Base-by-base conservation (phyloP, 2,888 invertebrate species). In the Pharmacophagus antenor region DNA sequence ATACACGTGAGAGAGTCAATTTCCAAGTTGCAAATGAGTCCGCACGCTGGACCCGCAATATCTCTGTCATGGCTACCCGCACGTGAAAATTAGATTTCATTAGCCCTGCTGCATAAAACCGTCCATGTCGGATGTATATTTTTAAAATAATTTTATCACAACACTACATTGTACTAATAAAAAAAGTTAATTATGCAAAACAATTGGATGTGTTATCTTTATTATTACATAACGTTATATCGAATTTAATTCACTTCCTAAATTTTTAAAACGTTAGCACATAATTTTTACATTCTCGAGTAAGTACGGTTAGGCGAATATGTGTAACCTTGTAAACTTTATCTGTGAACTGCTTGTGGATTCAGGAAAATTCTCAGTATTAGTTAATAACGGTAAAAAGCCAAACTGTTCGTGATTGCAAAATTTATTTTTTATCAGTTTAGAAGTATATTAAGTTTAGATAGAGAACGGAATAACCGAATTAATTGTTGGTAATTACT, bases 1-100 rank as follows among this genome's bases (percentile, higher is more conserved):
- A 47, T 55, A 44, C 23, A 56, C 20, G 37, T 15, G 51, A 51
- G 55, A 47, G 27, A 60, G 59, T 44, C 58, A 42, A 57, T 63
- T 64, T 55, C 50, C 58, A 53, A 62, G 58, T 62, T 63, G 61
- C 61, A 54, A 63, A 63, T 59, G 37, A 58, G 61, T 46, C 61
- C 47, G 58, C 60, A 63, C 70, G 67, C 67, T 67, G 66, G 66
- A 61, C 69, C 69, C 72, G 62, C 69, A 77, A 75, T 74, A 75
- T 77, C 76, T 71, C 74, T 72, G 76, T 76, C 77, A 75, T 72
- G 77, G 76, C 71, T 73, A 70, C 74, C 77, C 80, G 76, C 82
- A 76, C 78, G 76, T 74, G 76, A 78, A 82, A 84, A 84, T 82
- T 82, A 76, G 73, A 83, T 84, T 84, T 83, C 82, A 84, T 84